A percentile compares a stretch with the other conserved stretches of the same genome.
Conservation (phyloP, 1,140 invertebrate species). For the Chironomus striatipennis region DNA sequence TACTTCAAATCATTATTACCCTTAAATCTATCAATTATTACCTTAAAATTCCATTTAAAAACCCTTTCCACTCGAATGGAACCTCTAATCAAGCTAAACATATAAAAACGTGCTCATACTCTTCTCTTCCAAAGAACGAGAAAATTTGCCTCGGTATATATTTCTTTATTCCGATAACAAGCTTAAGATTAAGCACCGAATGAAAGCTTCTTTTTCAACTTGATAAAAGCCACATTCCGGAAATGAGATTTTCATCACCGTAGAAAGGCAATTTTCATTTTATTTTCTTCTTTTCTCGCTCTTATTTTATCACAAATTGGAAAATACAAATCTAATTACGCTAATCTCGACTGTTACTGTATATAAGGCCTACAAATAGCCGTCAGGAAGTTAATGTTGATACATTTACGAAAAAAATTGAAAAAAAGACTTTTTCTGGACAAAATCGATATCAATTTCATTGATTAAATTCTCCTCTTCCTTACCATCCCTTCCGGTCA, state of each 20-base stretch:
- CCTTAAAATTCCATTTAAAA: too few relatives aligned
- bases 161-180: neutral
- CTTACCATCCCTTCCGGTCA: neutral
- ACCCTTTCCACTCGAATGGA: too few relatives aligned
- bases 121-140: neutral
- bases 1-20: too few relatives aligned
- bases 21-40: too few relatives aligned
- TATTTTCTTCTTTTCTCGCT: neutral
- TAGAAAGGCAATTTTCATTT: neutral
- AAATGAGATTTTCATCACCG: conserved; percentile 13
- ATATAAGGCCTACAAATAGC: neutral
- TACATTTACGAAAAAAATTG: neutral
- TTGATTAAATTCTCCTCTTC: neutral
- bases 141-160: neutral
- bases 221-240: conserved; percentile 5
- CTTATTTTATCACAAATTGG: neutral
- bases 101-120: too few relatives aligned
- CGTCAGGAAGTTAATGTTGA: neutral
- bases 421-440: neutral
- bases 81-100: too few relatives aligned
- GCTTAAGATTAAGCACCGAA: conserved; percentile 7
- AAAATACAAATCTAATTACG: neutral
- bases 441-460: conserved; percentile 9
- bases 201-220: neutral
- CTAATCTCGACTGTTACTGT: neutral